These are phyloP conservation scores for Dynastes maya DNA, from an alignment of 2,888 invertebrate genomes.

Conservation along the genomic window DNA sequence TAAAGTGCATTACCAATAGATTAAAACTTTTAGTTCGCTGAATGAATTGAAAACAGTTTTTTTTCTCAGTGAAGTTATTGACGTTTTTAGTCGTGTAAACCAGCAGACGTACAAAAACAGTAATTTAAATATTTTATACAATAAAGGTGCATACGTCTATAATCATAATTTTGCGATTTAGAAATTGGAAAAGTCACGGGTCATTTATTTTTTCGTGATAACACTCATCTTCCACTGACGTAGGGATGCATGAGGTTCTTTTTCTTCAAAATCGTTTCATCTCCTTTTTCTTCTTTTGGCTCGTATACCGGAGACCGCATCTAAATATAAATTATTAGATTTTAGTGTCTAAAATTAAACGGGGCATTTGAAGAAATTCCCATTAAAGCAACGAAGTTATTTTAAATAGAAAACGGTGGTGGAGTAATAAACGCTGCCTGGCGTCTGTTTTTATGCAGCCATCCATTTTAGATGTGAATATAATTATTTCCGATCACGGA, in stretches of 20 bases:
- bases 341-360: constrained; percentile 44
- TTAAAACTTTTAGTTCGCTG: too few species aligned
- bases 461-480: constrained; percentile 72
- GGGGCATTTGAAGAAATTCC: constrained; percentile 47
- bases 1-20: too few species aligned
- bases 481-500: constrained; percentile 68
- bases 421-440: constrained; percentile 41
- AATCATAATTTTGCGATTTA: constrained; percentile 36
- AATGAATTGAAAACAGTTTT: too few species aligned
- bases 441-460: constrained; percentile 56
- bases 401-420: constrained; percentile 45
- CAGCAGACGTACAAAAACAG: constrained; percentile 10
- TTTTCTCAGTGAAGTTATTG: too few species aligned
- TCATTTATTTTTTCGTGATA: constrained; percentile 42
- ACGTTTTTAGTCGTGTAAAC: too few species aligned
- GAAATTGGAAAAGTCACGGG: constrained; percentile 37
- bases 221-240: constrained; percentile 39
- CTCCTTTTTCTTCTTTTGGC: constrained; percentile 27
- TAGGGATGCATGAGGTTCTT: constrained; percentile 35
- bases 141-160: constrained; percentile 31
- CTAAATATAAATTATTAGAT: constrained; percentile 45
- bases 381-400: constrained; percentile 44
- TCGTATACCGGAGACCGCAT: constrained; percentile 34
- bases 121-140: constrained; percentile 35
- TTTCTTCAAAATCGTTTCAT: constrained; percentile 23